Evolutionary conservation across 2,888 invertebrate species (phyloP).

Genomic region (Alentia gelatinosa): DNA sequence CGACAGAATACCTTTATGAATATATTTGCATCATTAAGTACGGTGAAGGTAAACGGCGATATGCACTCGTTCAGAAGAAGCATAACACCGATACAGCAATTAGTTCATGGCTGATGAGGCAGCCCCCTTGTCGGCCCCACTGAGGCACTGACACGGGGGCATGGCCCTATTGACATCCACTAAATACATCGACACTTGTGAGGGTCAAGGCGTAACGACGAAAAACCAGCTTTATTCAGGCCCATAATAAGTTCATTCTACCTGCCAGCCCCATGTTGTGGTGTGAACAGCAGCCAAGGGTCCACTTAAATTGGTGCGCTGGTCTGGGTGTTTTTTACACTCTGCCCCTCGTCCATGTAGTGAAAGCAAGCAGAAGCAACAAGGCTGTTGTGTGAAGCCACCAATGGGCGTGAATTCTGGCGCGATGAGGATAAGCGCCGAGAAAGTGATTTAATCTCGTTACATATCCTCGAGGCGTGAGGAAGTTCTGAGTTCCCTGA

Average conservation of each 20-base stretch:
- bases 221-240: constrained; percentile 22
- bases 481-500: background rate
- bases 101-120: constrained; percentile 26
- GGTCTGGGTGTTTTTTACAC: background rate
- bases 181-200: background rate
- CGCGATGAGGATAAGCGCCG: background rate
- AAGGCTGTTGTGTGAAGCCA: background rate
- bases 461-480: background rate
- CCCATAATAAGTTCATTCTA: constrained; percentile 44
- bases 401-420: background rate
- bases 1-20: constrained; percentile 27
- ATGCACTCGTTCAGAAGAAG: constrained; percentile 17
- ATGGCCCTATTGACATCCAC: background rate
- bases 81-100: constrained; percentile 54
- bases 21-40: constrained; percentile 54
- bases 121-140: background rate
- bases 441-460: constrained; percentile 1
- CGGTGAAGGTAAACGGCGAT: constrained; percentile 43
- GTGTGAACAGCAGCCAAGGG: background rate
- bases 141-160: constrained; percentile 28
- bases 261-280: background rate
- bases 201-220: constrained; percentile 45
- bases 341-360: background rate
- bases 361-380: constrained; percentile 28
- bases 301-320: constrained; percentile 50